phyloP scores from a whole-genome alignment of 2,888 invertebrate species.

The Cataglyphis livida region DNA sequence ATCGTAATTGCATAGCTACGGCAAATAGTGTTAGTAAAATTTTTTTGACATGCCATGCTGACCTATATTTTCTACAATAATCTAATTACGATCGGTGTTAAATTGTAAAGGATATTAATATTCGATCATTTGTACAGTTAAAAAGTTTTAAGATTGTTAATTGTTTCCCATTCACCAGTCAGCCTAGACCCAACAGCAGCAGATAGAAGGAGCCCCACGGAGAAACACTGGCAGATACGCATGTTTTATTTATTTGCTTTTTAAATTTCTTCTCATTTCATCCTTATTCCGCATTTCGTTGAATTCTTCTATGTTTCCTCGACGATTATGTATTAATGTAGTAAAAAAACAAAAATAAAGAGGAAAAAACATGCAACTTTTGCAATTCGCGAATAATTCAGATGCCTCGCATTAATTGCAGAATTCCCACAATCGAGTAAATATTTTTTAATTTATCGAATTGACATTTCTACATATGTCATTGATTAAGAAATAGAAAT shows the following conservation, averaged over 20 bases:
- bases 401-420: slow-evolving; percentile 29
- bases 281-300: slow-evolving; percentile 24
- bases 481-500: slow-evolving; percentile 23
- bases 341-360: slow-evolving; percentile 16
- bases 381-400: slow-evolving; percentile 25
- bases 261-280: slow-evolving; percentile 35
- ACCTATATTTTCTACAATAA: slow-evolving; percentile 63
- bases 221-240: slow-evolving; percentile 60
- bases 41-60: slow-evolving; percentile 73
- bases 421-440: neutral
- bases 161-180: slow-evolving; percentile 76
- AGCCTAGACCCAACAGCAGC: slow-evolving; percentile 78
- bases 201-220: slow-evolving; percentile 77
- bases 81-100: slow-evolving; percentile 60
- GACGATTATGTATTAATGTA: slow-evolving; percentile 39
- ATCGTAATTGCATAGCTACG: slow-evolving; percentile 44
- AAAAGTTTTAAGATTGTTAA: slow-evolving; percentile 70
- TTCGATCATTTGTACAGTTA: slow-evolving; percentile 57
- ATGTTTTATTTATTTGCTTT: slow-evolving; percentile 1
- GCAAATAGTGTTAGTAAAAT: slow-evolving; percentile 69
- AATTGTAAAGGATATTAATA: slow-evolving; percentile 56
- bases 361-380: slow-evolving; percentile 17
- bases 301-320: slow-evolving; percentile 21
- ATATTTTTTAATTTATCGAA: slow-evolving; percentile 21
- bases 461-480: neutral